Base-by-base conservation (phyloP, 2,888 invertebrate genomes). In the Cacoxenus indagator region DNA sequence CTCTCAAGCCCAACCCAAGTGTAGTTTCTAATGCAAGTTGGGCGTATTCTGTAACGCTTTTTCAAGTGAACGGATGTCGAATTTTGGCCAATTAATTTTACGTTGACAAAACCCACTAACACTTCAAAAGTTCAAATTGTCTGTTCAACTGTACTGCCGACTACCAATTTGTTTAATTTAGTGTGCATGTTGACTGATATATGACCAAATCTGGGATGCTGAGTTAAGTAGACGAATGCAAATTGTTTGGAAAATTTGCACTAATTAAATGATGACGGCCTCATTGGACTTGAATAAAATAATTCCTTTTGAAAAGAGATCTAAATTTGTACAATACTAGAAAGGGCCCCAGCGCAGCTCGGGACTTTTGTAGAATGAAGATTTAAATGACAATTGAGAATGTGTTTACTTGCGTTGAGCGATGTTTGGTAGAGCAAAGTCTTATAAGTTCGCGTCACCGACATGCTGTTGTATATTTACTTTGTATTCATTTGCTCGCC, bases 101-200 rank as follows among this genome's bases (percentile, higher is more conserved):
- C 3, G 11, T 55, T 55, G 27, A 14, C 11, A 55, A 5, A 31
- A 29, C 17, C 37, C 11, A 31, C 3, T 22, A 6, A 37, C 31
- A 61, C 17, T 61, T 61, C 37, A 43, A 31, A 68, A 68, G 62
- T 69, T 69, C 62, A 68, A 57, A 67, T 68, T 45, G 22, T 17
- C 51, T 54, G 55, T 37, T 29, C 26, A 67, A 45, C 72, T 79
- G 83, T 81, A 83, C n/a, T 83, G 79, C 83, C 79, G 83, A 81
- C 83, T 78, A 74, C 75, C 83, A 80, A 80, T 80, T 80, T 80
- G 79, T 80, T 72, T 67, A 70, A 68, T 70, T 73, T 74, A 81
- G 74, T 70, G 71, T 17, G 11, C 22, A 19, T 51, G n/a, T 22
- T 9, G 17, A 22, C 22, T 51, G 51, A 51, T 51, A 51, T 51